Evolutionary conservation across 2,888 invertebrate genomes (phyloP), one percentile per base, ranked within the genome.

Genomic region (Clivina fossor): DNA sequence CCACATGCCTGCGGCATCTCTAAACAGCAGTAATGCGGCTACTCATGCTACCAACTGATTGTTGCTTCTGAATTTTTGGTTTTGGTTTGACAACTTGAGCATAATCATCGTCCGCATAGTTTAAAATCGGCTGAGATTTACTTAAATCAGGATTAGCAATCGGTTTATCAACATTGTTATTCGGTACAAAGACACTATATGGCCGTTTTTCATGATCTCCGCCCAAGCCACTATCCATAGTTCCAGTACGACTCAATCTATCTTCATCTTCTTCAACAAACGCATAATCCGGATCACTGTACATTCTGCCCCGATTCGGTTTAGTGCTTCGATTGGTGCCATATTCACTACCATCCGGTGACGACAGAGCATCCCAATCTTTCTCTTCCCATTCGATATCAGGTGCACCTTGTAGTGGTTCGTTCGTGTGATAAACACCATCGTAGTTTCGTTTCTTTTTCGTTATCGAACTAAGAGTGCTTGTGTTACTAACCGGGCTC

Each of bases 301-400:
- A 56, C 41, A 58, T 49, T 28, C 62, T 32, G 9, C 47, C 50
- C 5, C 35, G 24, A 8, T 19, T 30, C 13, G 53, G 28, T 16
- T 43, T 28, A 22, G 32, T 30, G 20, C 35, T 40, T 7, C 16
- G 18, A 18, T 32, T 41, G 5, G 57, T 48, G 44, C 60, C 54
- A 26, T 51, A 60, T 15, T 61, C 60, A 5, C 57, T 50, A 8
- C 59, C 57, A 9, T 54, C 48, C 1, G 58, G 37, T 59, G 76
- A 76, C 46, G 84, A 84, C 49, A 89, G 73, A 2, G 28, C 38
- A 70, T 89, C 89, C 85, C 87, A 88, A 58, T 83, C 81, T 73
- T 90, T 90, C 62, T 87, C 86, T 63, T 88, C 88, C 74, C 91
- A 91, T 58, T 88, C 88, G 64, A 85, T 80, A 59, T 85, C 79